These are phyloP conservation scores for Leucoptera coffeella DNA, from an alignment of 2,888 invertebrate species.

Conservation along the genomic window DNA sequence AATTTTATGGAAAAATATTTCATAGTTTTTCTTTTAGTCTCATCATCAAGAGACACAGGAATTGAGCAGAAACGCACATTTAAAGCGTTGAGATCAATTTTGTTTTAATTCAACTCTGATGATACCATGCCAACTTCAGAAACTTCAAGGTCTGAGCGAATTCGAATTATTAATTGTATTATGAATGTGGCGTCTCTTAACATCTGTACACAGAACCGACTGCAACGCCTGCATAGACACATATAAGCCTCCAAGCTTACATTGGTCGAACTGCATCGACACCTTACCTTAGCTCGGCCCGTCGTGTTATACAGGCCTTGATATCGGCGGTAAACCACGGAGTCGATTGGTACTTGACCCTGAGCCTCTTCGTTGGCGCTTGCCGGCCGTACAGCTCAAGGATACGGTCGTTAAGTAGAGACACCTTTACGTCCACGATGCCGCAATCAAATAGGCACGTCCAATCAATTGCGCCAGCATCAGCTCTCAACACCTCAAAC, in stretches of 20 bases:
- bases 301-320: slow-evolving; percentile 4
- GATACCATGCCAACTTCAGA: background rate
- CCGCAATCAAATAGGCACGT: background rate
- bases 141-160: slow-evolving; percentile 1
- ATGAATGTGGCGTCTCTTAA: too few species aligned
- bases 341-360: slow-evolving; percentile 4
- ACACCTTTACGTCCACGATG: slow-evolving; percentile 5
- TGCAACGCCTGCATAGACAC: slow-evolving; percentile 2
- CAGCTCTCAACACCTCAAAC: slow-evolving; percentile 3
- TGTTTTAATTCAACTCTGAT: background rate
- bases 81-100: too few species aligned
- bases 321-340: slow-evolving; percentile 7
- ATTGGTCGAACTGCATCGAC: slow-evolving; percentile 2
- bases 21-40: too few species aligned
- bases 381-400: slow-evolving; percentile 5
- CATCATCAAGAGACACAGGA: too few species aligned
- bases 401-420: slow-evolving; percentile 4
- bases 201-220: slow-evolving; percentile 2
- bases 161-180: background rate
- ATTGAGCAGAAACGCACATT: slow-evolving; percentile 1
- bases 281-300: slow-evolving; percentile 4
- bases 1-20: background rate
- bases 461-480: slow-evolving; percentile 5
- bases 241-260: slow-evolving; percentile 1
- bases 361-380: slow-evolving; percentile 5